Base-by-base conservation (phyloP, 2,113 vertebrate genomes). In the Probosciger aterrimus region DNA sequence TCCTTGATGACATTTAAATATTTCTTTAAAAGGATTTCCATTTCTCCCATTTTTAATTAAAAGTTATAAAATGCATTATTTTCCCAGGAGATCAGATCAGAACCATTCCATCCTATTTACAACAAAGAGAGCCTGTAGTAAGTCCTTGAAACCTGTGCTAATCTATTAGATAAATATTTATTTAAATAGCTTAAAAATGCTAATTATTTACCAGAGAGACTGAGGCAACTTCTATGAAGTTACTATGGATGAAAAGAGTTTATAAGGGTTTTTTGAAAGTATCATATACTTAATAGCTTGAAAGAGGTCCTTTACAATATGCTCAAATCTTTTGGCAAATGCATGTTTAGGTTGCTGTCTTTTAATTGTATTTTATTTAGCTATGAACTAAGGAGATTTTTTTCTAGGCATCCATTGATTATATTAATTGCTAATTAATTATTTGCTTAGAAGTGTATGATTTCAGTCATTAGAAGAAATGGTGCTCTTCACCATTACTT, bases 121-220 rank as follows among this genome's bases (percentile, higher is more conserved):
- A 90, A 89, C 50, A 84, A 96, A 91, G n/a, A 60, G 12, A 94
- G 73, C 25, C 37, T 79, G 16, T 88, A 83, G 30, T 89, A 86
- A 83, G 65, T 79, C 94, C 95, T 96, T 96, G 93, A 96, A 96
- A 88, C 23, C 11, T 25, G 44, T 93, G 93, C 78, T 96, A 92
- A 86, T 82, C 33, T 86, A 37, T 27, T 80, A 83, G 31, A 86
- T 93, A 96, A 93, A 95, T 94, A 90, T 92, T 73, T 91, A 94
- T 84, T 95, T 94, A 77, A 68, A 64, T 46, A 88, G 33, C 75
- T 94, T 82, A 30, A 86, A 96, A 90, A 90, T 95, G 6, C 60
- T 94, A 92, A 84, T 96, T 96, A 92, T 96, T 86, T 95, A 92
- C 93, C 86, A 86, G 68, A 82, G 81, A 93, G 63, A 92, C 44